These are phyloP conservation scores for Valencia hispanica DNA, from an alignment of 2,797 vertebrate genomes.

Conservation along the genomic window DNA sequence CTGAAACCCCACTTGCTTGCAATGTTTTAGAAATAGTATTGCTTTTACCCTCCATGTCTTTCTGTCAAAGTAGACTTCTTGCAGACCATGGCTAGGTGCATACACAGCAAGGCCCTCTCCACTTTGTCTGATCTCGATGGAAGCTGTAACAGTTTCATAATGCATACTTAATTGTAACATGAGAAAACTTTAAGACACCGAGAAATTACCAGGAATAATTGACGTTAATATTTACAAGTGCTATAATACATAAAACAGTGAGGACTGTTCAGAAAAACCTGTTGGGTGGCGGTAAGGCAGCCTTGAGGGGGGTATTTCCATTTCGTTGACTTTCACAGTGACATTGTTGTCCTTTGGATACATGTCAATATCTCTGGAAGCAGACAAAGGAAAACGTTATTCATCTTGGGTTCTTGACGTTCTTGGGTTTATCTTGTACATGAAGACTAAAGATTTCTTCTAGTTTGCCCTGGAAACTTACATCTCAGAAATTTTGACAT, in stretches of 20 bases:
- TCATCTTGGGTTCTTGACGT: conserved; percentile 17
- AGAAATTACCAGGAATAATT: neutral
- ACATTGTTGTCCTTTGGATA: conserved; percentile 61
- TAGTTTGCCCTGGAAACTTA: conserved; percentile 62
- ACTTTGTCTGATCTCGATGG: conserved; percentile 66
- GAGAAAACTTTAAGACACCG: neutral
- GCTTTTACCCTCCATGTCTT: conserved; percentile 69
- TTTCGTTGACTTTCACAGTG: conserved; percentile 80
- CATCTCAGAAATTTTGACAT: conserved; percentile 80
- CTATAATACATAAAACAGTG: neutral
- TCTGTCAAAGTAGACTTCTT: conserved; percentile 79
- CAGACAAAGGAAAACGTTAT: neutral
- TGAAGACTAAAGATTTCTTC: neutral
- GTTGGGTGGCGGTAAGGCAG: conserved; percentile 74
- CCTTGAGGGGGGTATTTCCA: conserved; percentile 62
- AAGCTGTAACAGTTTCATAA: conserved; percentile 47
- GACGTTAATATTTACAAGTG: neutral
- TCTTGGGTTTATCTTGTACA: neutral
- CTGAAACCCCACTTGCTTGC: neutral
- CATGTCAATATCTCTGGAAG: conserved; percentile 80
- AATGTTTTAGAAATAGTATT: neutral
- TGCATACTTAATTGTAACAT: neutral
- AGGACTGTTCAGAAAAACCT: conserved; percentile 47
- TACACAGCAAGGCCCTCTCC: conserved; percentile 74
- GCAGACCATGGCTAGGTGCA: conserved; percentile 76